Base-by-base conservation (phyloP, 2,113 vertebrate genomes). In the Rhinopithecus roxellana region DNA sequence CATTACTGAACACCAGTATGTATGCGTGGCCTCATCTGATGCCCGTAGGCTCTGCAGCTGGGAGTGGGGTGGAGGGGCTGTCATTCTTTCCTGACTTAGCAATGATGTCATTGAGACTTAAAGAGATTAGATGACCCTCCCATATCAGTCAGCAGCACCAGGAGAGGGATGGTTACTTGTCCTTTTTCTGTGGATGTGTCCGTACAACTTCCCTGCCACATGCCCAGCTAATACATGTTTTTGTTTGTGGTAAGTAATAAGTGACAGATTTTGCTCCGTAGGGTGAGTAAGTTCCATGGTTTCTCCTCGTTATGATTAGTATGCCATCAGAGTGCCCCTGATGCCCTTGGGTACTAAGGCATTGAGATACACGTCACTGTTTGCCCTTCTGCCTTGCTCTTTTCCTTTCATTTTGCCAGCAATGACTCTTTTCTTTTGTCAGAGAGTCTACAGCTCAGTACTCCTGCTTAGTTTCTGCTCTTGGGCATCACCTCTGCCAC, bases 21-120 rank as follows among this genome's bases (percentile, higher is more conserved):
- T 89, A 18, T 59, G 55, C 75, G 74, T 95, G 87, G 94, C 90
- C 82, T 97, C 94, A 93, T 89, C 78, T n/a, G 78, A 82, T 67
- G 95, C 77, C 57, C 59, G 6, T 48, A 61, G 43, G 30, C 61
- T 87, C 67, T n/a, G 86, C 30, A 30, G 61, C 45, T 14, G 32
- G 25, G 14, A 14, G 3, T 7, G 25, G 16, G 88, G 48, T 18
- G 9, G 57, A 30, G 9, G 7, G 8, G 16, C 25, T 57, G 25
- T 74, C 43, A 27, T 55, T 96, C 81, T 85, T 30, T 80, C 22
- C 50, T 95, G 11, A 57, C 80, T 74, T 50, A 90, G 57, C 38
- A 43, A 11, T 94, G 77, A 95, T 92, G 84, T 91, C 80, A 78
- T 25, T 84, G 84, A 89, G 79, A 79, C 59, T 43, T 89, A 5